A percentile compares a stretch with the other conserved stretches of the same genome.
Conservation (phyloP, 2,797 vertebrate genomes). For the Mastacembelus armatus region DNA sequence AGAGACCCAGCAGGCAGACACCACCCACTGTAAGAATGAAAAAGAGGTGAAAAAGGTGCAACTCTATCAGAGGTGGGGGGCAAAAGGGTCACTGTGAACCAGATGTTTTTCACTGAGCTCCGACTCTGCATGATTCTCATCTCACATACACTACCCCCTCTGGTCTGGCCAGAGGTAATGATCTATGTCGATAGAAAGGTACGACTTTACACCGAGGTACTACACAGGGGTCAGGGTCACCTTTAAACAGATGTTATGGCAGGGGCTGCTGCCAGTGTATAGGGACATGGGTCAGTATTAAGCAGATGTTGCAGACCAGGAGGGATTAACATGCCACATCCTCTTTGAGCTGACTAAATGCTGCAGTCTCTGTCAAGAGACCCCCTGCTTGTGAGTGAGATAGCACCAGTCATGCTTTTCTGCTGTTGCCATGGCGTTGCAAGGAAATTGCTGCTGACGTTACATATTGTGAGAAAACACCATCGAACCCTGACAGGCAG, state of each 20-base stretch:
- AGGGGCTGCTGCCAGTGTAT: conserved; percentile 43
- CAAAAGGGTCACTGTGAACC: conserved; percentile 59
- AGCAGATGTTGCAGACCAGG: conserved; percentile 74
- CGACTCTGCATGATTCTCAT: conserved; percentile 53
- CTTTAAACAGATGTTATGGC: conserved; percentile 80
- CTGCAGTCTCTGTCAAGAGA: conserved; percentile 54
- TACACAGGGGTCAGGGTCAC: conserved; percentile 70
- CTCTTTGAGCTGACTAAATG: conserved; percentile 71
- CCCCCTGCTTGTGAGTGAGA: conserved; percentile 34
- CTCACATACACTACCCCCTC: conserved; percentile 35
- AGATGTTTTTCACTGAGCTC: conserved; percentile 69
- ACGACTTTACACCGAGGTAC: conserved; percentile 57
- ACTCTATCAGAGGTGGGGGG: conserved; percentile 41
- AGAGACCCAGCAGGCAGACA: conserved; percentile 9
- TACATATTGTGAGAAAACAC: conserved; percentile 22
- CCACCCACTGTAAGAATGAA: conserved; percentile 22
- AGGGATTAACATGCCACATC: conserved; percentile 65
- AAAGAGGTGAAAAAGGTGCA: conserved; percentile 34
- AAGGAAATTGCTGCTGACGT: conserved; percentile 44
- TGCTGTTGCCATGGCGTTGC: conserved; percentile 52
- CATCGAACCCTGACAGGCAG: background rate
- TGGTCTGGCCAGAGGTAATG: conserved; percentile 68
- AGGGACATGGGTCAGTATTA: conserved; percentile 70
- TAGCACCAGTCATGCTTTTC: conserved; percentile 43
- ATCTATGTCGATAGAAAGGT: conserved; percentile 70